Base-by-base conservation (phyloP, 2,888 invertebrate genomes). In the Uropetala carovei region DNA sequence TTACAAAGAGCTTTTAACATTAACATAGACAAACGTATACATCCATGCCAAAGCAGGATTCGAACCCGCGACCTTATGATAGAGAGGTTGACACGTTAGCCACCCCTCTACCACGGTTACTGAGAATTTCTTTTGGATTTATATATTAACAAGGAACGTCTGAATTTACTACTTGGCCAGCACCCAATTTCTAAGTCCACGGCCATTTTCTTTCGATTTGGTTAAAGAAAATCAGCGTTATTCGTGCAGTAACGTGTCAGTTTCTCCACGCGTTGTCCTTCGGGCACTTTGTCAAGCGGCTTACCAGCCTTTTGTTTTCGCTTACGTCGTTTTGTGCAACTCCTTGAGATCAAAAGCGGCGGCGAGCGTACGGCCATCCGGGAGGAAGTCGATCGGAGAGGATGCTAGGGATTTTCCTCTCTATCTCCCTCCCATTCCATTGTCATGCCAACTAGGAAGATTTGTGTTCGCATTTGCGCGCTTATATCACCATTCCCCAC, bases 261-360 rank as follows among this genome's bases (percentile, higher is more conserved):
- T 43, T 43, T 43, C 43, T 43, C 22, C 75, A 27, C 22, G 22
- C 75, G 22, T 75, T 75, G 75, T 75, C 75, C 75, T 75, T 75
- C 75, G 75, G 27, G 75, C 75, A 75, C 75, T 75, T 22, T 75
- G 75, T 75, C 75, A 75, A 75, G 75, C 27, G 75, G 75, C 75
- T 68, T 22, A 22, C n/a, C n/a, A 13, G 22, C 27, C 27, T 13
- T 27, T 27, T 75, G 13, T 27, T 8, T 64, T n/a, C n/a, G 43
- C 22, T 68, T n/a, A 22, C 68, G 22, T 75, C 22, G 18, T 75
- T 75, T 75, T 27, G 75, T 75, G 18, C 75, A 27, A 27, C 22
- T 8, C 22, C 7, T 10, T 22, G 0, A 75, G 75, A 75, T 75
- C 75, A 75, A 75, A 75, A 7, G 75, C 75, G 75, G 75, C 75